Percentiles rank a stretch among this genome's conserved stretches.
Evolutionary conservation across 1,140 invertebrate species (phyloP).

Genomic region (Euura lappo): DNA sequence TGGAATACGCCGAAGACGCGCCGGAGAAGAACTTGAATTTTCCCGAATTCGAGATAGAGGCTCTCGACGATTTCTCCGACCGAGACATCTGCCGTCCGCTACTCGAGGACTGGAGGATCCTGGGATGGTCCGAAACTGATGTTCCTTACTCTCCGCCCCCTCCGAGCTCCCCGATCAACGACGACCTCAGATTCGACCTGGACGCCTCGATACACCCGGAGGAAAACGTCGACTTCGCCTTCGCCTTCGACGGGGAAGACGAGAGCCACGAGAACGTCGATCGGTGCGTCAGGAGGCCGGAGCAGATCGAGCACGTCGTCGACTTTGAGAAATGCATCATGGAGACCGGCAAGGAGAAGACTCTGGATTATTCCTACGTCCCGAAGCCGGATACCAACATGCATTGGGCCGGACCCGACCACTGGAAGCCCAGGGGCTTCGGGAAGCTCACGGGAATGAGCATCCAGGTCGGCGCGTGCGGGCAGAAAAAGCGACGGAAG

Average conservation of each 20-base stretch:
- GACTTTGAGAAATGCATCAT: constrained; percentile 46
- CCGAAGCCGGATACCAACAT: constrained; percentile 62
- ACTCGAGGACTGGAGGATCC: constrained; percentile 42
- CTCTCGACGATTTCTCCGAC: constrained; percentile 25
- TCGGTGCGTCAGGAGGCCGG: constrained; percentile 19
- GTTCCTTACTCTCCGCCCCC: constrained; percentile 27
- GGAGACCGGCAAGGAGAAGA: constrained; percentile 37
- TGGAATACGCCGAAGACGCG: constrained; percentile 30
- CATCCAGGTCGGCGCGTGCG: constrained; percentile 26
- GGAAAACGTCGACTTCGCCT: background rate
- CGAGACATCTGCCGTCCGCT: constrained; percentile 29
- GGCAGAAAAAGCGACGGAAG: constrained; percentile 28
- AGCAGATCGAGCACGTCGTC: constrained; percentile 31
- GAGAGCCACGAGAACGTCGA: constrained; percentile 25
- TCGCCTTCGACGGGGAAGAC: constrained; percentile 28
- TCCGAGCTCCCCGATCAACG: constrained; percentile 19
- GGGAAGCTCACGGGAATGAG: constrained; percentile 19
- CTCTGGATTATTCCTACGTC: constrained; percentile 75
- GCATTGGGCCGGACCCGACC: constrained; percentile 78
- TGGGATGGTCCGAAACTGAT: constrained; percentile 39
- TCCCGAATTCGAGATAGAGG: constrained; percentile 32
- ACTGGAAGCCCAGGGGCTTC: constrained; percentile 72
- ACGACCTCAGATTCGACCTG: constrained; percentile 48
- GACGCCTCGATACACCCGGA: constrained; percentile 36
- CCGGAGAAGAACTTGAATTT: constrained; percentile 50